Evolutionary conservation across 2,888 invertebrate species (phyloP).

Genomic region (Bombylius discolor): DNA sequence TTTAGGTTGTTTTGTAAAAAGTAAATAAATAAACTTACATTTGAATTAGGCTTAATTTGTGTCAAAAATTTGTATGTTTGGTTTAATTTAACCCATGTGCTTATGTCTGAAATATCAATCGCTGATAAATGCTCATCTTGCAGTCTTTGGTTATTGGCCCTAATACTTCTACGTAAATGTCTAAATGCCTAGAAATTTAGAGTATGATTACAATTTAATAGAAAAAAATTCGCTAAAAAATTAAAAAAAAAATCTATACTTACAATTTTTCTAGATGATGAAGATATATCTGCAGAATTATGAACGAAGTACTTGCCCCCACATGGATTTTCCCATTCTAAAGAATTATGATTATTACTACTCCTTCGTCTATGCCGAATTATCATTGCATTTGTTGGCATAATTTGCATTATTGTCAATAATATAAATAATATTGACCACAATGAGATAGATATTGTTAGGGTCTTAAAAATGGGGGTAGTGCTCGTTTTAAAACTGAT

Average conservation of each 20-base stretch:
- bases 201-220: neutral
- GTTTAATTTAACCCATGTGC: slow-evolving; percentile 17
- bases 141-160: neutral
- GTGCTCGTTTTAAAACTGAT: slow-evolving; percentile 1
- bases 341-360: neutral
- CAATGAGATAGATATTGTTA: slow-evolving; percentile 5
- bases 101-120: slow-evolving; percentile 21
- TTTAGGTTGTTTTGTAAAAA: too few species aligned
- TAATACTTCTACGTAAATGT: slow-evolving; percentile 2
- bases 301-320: slow-evolving; percentile 16
- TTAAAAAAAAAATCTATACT: neutral
- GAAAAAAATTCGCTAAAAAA: neutral
- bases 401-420: slow-evolving; percentile 10
- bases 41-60: slow-evolving; percentile 16
- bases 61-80: slow-evolving; percentile 28
- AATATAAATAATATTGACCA: slow-evolving; percentile 11
- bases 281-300: neutral
- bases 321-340: slow-evolving; percentile 32
- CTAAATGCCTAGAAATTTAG: slow-evolving; percentile 3
- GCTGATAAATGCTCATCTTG: neutral
- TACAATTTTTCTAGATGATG: slow-evolving; percentile 1
- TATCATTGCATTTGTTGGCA: slow-evolving; percentile 2
- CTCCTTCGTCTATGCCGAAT: neutral
- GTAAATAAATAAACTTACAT: slow-evolving; percentile 5
- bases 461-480: neutral